phyloP scores from a whole-genome alignment of 2,797 vertebrate species.

The Paratrypauchen microcephalus region DNA sequence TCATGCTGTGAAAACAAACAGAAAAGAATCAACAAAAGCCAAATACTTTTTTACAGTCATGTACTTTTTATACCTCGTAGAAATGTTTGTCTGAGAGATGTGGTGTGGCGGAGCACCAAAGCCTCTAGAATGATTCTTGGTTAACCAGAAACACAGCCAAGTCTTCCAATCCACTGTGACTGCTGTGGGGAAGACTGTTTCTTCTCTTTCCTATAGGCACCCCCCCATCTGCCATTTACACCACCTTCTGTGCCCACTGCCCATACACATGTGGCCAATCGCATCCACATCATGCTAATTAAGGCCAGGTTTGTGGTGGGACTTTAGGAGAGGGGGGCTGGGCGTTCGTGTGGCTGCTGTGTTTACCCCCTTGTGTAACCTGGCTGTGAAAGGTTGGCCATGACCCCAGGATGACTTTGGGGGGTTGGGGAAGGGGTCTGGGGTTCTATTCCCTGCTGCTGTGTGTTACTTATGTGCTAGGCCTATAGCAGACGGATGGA shows the following conservation, averaged over 20 bases:
- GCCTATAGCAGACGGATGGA: constrained; percentile 12
- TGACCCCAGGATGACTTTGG: constrained; percentile 78
- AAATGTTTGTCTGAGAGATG: constrained; percentile 70
- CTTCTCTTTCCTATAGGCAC: constrained; percentile 54
- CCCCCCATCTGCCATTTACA: constrained; percentile 29
- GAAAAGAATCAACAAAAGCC: constrained; percentile 28
- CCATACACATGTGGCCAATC: constrained; percentile 71
- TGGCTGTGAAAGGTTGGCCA: constrained; percentile 80
- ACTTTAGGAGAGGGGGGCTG: constrained; percentile 35
- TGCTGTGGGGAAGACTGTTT: constrained; percentile 58
- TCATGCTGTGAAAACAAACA: constrained; percentile 23
- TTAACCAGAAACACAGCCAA: constrained; percentile 68
- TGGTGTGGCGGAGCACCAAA: constrained; percentile 61
- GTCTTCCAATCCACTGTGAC: constrained; percentile 49
- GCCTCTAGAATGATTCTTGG: constrained; percentile 61
- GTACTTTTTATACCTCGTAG: constrained; percentile 35
- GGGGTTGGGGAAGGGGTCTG: constrained; percentile 14
- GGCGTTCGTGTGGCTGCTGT: constrained; percentile 79
- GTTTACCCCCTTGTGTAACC: constrained; percentile 77
- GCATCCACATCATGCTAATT: constrained; percentile 78
- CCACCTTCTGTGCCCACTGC: constrained; percentile 51
- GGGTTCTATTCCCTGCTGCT: constrained; percentile 40
- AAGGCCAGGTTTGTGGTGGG: constrained; percentile 78
- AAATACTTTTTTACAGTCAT: constrained; percentile 36
- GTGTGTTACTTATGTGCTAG: constrained; percentile 59